Evolutionary conservation across 2,888 invertebrate genomes (phyloP).

Genomic region (Andrena flavipes): DNA sequence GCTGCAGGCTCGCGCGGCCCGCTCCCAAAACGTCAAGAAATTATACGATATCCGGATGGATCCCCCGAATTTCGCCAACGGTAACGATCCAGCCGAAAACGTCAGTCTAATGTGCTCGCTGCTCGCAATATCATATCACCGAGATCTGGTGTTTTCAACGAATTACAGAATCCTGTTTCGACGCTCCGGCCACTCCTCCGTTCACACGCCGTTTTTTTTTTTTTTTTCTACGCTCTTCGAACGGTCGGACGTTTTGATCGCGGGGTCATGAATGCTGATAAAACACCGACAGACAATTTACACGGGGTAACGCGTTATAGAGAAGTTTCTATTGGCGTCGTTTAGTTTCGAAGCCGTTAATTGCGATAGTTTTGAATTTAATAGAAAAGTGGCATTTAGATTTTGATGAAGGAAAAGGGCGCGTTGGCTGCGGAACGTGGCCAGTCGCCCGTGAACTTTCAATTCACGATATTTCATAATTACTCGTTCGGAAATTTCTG

Average conservation of each 20-base stretch:
- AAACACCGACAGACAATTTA: conserved; percentile 18
- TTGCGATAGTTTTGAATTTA: conserved; percentile 38
- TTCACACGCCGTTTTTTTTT: neutral
- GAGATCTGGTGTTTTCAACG: neutral
- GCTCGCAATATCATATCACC: neutral
- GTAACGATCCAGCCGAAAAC: neutral
- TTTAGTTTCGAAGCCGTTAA: conserved; percentile 35
- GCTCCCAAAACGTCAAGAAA: conserved; percentile 54
- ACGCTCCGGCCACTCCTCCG: no score
- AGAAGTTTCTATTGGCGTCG: conserved; percentile 25
- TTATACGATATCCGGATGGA: conserved; percentile 32
- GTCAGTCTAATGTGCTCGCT: neutral
- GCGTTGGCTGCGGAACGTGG: neutral
- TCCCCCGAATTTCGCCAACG: conserved; percentile 3
- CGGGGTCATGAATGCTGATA: conserved; percentile 9
- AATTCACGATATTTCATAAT: conserved; percentile 7
- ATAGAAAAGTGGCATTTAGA: conserved; percentile 25
- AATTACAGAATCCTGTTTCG: neutral
- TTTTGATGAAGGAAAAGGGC: neutral
- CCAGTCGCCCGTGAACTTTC: neutral
- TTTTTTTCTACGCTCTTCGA: neutral
- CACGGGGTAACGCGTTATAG: conserved; percentile 8
- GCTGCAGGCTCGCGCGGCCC: neutral
- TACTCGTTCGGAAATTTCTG: neutral
- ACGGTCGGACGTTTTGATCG: conserved; percentile 6